Base-by-base conservation (phyloP, 2,113 vertebrate species). In the Corythoichthys intestinalis region DNA sequence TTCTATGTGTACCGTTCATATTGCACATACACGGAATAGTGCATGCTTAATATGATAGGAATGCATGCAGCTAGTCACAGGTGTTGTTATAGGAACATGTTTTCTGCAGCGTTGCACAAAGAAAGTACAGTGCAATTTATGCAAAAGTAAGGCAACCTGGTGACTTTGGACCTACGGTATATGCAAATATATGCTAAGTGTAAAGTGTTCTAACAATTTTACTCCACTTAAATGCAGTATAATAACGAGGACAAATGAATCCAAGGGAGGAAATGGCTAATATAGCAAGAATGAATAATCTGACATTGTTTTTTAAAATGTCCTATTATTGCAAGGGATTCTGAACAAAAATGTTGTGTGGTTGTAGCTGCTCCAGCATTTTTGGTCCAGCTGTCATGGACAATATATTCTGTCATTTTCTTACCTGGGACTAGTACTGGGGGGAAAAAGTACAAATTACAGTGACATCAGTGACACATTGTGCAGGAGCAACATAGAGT, bases 361-460 rank as follows among this genome's bases (percentile, higher is more conserved):
- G 68, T 68, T 46, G 49, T 46, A 63, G 66, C 68, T 81, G 82
- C 78, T 74, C 67, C 28, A 72, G 77, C 73, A 75, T 75, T 82
- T 85, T 79, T 52, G 62, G 56, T 69, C 13, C 44, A 50, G 69
- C 70, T 82, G 83, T 74, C 83, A 85, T 65, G 61, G 75, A 14
- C 70, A 82, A 82, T 85, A 79, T 81, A 74, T 68, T 77, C 50
- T 39, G 8, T 68, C 70, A 76, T 65, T 54, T 62, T 50, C 67
- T 77, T 81, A 73, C 73, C 83, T 75, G 62, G 79, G 73, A 80
- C 71, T 62, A 67, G 77, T 72, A 75, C 70, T 66, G 69, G 73
- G 69, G 73, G 73, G 34, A 52, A n/a, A 54, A 28, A 12, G 8
- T 28, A 54, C 20, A 2, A 9, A 54, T 44, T 44, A 44, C 41